These are phyloP conservation scores for Aptenodytes forsteri DNA, from an alignment of 2,113 vertebrate species.

Conservation along the genomic window DNA sequence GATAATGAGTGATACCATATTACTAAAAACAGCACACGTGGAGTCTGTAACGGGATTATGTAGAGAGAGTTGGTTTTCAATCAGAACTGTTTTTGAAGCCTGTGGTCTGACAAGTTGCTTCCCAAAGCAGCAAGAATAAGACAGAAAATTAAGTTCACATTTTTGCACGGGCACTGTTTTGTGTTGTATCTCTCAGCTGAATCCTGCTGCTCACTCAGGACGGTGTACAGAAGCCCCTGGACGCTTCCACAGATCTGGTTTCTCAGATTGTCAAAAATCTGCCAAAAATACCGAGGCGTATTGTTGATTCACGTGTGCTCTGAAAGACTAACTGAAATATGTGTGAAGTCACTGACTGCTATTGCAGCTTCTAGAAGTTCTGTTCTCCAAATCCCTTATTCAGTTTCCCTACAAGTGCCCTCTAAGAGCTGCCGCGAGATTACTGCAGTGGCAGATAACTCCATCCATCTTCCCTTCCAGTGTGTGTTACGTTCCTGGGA, in stretches of 20 bases:
- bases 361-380: background rate
- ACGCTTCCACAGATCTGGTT: background rate
- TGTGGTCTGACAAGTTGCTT: background rate
- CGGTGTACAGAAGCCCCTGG: background rate
- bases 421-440: background rate
- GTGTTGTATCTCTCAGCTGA: background rate
- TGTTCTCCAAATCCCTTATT: background rate
- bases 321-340: background rate
- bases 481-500: constrained; percentile 90
- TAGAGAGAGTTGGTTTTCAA: background rate
- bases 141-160: background rate
- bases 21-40: background rate
- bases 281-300: background rate
- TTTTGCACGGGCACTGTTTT: background rate
- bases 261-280: background rate
- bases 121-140: background rate
- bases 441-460: background rate
- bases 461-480: constrained; percentile 74
- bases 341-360: background rate
- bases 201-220: background rate
- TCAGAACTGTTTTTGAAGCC: background rate
- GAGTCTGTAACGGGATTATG: background rate
- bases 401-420: background rate
- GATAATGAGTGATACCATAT: background rate
- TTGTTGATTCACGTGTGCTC: background rate